Conservation (phyloP, 2,888 invertebrate genomes). For the Platycnemis pennipes region DNA sequence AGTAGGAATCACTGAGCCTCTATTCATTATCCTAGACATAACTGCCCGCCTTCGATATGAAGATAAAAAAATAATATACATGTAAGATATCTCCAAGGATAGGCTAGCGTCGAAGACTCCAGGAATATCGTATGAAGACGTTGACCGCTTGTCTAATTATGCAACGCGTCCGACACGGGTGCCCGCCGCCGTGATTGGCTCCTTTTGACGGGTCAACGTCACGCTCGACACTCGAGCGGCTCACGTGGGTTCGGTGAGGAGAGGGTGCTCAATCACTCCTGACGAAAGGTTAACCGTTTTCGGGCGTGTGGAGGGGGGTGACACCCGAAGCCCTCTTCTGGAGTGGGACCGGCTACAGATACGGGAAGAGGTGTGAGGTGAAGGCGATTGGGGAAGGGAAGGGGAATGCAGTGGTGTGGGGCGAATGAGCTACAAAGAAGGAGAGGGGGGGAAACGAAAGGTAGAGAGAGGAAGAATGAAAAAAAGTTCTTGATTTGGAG, state of each 20-base stretch:
- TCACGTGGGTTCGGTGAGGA: not conserved
- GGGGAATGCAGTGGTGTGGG: not conserved
- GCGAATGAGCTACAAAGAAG: not conserved
- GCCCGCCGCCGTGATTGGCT: not conserved
- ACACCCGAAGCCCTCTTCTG: not conserved
- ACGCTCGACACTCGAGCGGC: not conserved
- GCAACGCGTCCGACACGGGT: not conserved
- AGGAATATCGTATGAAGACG: not conserved
- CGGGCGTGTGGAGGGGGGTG: not conserved
- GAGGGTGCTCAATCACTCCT: not conserved
- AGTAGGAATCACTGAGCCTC: not conserved
- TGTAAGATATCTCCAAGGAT: not conserved
- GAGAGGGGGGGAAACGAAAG: not conserved
- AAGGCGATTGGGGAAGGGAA: not conserved
- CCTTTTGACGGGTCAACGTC: not conserved
- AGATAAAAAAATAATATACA: not conserved
- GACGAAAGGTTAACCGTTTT: conserved; percentile 20
- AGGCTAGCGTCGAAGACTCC: not conserved
- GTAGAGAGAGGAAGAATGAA: not conserved
- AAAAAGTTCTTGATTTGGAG: no score
- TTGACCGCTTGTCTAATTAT: conserved; percentile 17
- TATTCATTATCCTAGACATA: not conserved
- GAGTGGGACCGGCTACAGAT: conserved; percentile 2
- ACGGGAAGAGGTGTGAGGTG: not conserved
- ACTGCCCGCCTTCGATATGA: not conserved